These are phyloP conservation scores for Augochlorella aurata DNA, from an alignment of 2,888 invertebrate genomes.

Conservation along the genomic window DNA sequence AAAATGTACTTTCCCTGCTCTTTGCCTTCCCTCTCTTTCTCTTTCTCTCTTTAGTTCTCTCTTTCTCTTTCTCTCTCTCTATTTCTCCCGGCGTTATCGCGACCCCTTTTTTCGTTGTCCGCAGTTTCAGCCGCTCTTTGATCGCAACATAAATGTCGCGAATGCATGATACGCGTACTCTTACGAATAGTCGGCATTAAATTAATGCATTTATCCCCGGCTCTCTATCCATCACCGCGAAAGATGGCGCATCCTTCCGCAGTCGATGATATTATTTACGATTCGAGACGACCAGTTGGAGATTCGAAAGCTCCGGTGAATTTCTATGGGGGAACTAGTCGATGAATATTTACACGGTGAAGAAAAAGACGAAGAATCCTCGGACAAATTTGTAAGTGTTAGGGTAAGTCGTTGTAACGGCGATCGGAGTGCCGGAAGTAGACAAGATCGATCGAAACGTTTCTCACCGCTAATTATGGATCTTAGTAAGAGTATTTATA, in stretches of 20 bases:
- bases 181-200: constrained; percentile 33
- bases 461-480: too few relatives aligned
- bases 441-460: too few relatives aligned
- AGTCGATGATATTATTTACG: not conserved
- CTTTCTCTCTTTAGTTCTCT: constrained; percentile 19
- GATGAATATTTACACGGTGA: not conserved
- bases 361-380: not conserved
- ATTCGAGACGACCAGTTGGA: not conserved
- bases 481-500: too few relatives aligned
- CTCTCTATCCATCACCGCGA: not conserved
- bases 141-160: constrained; percentile 58
- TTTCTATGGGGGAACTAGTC: not conserved
- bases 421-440: too few relatives aligned
- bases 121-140: constrained; percentile 53
- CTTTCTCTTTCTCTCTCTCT: constrained; percentile 34
- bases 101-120: constrained; percentile 24
- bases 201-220: constrained; percentile 35
- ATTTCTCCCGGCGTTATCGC: not conserved
- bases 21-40: constrained; percentile 27
- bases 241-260: not conserved
- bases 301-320: not conserved
- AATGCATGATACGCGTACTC: constrained; percentile 22
- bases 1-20: constrained; percentile 62
- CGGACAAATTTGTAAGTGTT: not conserved
- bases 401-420: not conserved